Percentiles rank a stretch among this genome's conserved stretches.
phyloP scores from a whole-genome alignment of 2,797 vertebrate genomes.

The Synanceia verrucosa region DNA sequence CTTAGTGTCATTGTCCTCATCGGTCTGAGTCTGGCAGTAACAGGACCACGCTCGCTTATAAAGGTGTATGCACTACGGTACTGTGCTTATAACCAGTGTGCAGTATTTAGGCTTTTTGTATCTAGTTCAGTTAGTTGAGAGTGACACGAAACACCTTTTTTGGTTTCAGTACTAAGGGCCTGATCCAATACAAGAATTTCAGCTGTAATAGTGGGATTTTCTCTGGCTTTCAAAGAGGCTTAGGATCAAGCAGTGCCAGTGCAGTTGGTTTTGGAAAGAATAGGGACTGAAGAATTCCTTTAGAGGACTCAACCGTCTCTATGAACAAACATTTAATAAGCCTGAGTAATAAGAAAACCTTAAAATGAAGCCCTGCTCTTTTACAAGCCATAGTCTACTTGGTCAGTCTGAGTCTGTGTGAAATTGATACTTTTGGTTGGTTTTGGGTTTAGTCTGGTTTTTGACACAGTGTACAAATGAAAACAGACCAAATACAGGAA shows the following conservation, averaged over 20 bases:
- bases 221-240: slow-evolving; percentile 66
- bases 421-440: not conserved
- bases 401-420: not conserved
- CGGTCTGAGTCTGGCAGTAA: slow-evolving; percentile 5
- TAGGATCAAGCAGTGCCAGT: slow-evolving; percentile 32
- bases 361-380: slow-evolving; percentile 6
- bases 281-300: slow-evolving; percentile 32
- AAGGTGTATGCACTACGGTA: not conserved
- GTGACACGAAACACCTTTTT: slow-evolving; percentile 3
- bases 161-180: slow-evolving; percentile 7
- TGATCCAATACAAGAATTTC: slow-evolving; percentile 32
- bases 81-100: not conserved
- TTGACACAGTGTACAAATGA: not conserved
- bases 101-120: not conserved
- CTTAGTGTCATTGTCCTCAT: slow-evolving; percentile 25
- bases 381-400: no score
- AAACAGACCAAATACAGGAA: not conserved
- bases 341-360: slow-evolving; percentile 3
- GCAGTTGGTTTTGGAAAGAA: slow-evolving; percentile 45
- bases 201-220: slow-evolving; percentile 55
- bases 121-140: not conserved
- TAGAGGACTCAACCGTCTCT: slow-evolving; percentile 12
- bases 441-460: not conserved
- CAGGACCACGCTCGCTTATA: not conserved
- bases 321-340: slow-evolving; percentile 25